Conservation (phyloP, 1,140 invertebrate species). For the Polypedilum pembai region DNA sequence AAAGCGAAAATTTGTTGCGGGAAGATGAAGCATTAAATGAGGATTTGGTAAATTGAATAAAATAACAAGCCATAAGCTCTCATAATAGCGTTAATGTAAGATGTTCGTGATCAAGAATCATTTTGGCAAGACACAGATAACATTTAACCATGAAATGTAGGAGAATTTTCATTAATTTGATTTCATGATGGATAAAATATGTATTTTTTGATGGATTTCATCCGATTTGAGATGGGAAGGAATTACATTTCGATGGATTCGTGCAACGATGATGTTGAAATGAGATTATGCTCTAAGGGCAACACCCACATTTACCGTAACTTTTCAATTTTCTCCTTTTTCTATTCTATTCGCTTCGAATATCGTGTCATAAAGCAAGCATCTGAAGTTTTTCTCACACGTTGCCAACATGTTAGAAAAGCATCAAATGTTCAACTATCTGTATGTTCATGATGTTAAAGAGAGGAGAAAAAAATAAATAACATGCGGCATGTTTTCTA, state of each 20-base stretch:
- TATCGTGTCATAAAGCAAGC: neutral
- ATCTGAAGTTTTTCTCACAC: neutral
- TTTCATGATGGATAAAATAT: slow-evolving; percentile 22
- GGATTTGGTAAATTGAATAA: slow-evolving; percentile 25
- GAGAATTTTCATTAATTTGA: slow-evolving; percentile 17
- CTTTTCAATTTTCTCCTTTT: neutral
- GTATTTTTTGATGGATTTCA: neutral
- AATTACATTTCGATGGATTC: neutral
- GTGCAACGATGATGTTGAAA: neutral
- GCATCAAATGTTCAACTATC: neutral
- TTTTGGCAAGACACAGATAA: neutral
- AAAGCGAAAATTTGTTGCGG: neutral
- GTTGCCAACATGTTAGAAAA: slow-evolving; percentile 3
- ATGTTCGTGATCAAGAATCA: slow-evolving; percentile 27
- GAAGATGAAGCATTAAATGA: slow-evolving; percentile 3
- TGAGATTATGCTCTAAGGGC: no score
- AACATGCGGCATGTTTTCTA: no score
- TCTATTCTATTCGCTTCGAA: neutral
- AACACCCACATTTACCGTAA: no score
- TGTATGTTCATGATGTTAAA: no score
- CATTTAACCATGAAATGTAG: neutral
- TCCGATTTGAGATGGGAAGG: neutral
- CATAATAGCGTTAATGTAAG: slow-evolving; percentile 27
- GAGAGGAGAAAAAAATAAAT: no score
- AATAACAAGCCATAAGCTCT: slow-evolving; percentile 27